These are phyloP conservation scores for Amblyjoppa fuscipennis DNA, from an alignment of 2,888 invertebrate genomes.

Conservation along the genomic window DNA sequence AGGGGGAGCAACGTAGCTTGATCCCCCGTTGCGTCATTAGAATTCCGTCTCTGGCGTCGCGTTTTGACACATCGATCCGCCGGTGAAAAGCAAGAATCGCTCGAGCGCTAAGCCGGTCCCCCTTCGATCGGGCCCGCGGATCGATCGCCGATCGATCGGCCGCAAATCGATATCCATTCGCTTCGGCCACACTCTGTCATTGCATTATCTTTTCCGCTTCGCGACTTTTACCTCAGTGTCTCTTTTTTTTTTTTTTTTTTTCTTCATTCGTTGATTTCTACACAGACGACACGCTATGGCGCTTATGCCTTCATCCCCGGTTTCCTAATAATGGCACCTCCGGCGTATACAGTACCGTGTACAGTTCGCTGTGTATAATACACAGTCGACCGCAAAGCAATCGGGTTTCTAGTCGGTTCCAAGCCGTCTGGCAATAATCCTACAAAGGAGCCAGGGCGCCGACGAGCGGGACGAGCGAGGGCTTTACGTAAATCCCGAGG, in stretches of 20 bases:
- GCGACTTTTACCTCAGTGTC: not conserved
- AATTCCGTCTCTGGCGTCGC: not conserved
- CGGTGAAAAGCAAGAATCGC: conserved; percentile 49
- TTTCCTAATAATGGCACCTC: conserved; percentile 42
- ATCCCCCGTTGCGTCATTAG: conserved; percentile 16
- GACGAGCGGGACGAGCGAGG: conserved; percentile 49
- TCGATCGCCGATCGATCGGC: conserved; percentile 12
- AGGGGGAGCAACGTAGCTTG: not conserved
- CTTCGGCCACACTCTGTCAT: conserved; percentile 16
- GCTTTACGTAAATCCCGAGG: conserved; percentile 79
- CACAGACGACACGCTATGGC: not conserved
- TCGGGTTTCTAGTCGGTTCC: conserved; percentile 70
- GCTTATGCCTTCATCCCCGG: not conserved
- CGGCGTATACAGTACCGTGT: not conserved
- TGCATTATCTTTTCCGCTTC: conserved; percentile 21
- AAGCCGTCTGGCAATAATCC: conserved; percentile 66
- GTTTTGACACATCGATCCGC: not conserved
- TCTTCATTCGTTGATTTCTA: not conserved
- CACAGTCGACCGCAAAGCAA: conserved; percentile 80
- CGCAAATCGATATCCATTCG: conserved; percentile 34
- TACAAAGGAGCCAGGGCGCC: conserved; percentile 59
- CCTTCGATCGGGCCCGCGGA: not conserved
- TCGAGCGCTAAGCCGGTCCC: conserved; percentile 58
- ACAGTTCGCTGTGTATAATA: not conserved
- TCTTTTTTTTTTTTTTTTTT: not conserved